These are phyloP conservation scores for Epinephelus coioides DNA, from an alignment of 2,797 vertebrate species.

Conservation along the genomic window DNA sequence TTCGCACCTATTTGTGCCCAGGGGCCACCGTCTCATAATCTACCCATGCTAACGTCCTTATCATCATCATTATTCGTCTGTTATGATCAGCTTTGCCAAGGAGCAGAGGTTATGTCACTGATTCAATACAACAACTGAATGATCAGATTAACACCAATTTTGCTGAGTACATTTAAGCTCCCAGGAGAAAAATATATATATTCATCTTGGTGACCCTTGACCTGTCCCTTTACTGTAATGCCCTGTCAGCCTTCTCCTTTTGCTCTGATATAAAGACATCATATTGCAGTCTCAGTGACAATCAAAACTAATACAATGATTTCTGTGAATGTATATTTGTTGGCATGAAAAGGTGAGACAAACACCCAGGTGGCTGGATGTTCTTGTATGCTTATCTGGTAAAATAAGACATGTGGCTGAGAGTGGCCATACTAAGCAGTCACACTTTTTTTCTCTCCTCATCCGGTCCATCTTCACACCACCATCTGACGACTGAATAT, in stretches of 20 bases:
- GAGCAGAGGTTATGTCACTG: neutral
- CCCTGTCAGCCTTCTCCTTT: neutral
- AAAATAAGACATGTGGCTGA: constrained; percentile 32
- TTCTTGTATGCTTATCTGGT: neutral
- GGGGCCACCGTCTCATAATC: too few species aligned
- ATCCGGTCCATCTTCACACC: constrained; percentile 15
- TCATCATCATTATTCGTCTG: neutral
- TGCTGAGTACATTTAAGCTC: too few species aligned
- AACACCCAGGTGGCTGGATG: neutral
- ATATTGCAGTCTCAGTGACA: neutral
- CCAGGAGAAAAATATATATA: neutral
- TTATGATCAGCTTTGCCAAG: neutral
- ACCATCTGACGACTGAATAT: constrained; percentile 50
- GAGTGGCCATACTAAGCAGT: constrained; percentile 28
- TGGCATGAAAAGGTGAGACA: neutral
- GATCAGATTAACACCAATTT: too few species aligned
- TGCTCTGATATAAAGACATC: neutral
- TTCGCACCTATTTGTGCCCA: too few species aligned
- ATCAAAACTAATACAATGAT: neutral
- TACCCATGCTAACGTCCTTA: neutral
- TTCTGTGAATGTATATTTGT: neutral
- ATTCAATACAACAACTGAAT: neutral
- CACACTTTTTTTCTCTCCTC: constrained; percentile 26
- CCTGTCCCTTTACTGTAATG: neutral
- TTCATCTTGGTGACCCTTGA: neutral